These are phyloP conservation scores for Drosophila mojavensis DNA, from an alignment of 1,140 invertebrate genomes.

Conservation along the genomic window DNA sequence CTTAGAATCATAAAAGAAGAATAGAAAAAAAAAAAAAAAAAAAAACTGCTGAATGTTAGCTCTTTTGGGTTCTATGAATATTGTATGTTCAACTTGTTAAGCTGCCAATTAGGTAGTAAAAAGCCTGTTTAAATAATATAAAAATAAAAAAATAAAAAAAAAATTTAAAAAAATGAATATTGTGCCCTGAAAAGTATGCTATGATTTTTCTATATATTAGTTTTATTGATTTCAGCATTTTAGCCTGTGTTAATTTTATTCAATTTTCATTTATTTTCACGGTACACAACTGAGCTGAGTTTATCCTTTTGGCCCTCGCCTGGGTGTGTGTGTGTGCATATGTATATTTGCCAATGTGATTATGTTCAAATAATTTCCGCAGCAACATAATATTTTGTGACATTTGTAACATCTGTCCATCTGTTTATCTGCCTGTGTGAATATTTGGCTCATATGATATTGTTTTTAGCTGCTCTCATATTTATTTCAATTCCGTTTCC, in stretches of 20 bases:
- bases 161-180: too few relatives aligned
- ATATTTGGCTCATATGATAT: not conserved
- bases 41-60: not conserved
- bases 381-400: slow-evolving; percentile 57
- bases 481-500: not conserved
- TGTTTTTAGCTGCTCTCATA: slow-evolving; percentile 1
- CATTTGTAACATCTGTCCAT: slow-evolving; percentile 14
- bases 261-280: slow-evolving; percentile 27
- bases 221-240: slow-evolving; percentile 11
- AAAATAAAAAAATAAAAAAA: too few relatives aligned
- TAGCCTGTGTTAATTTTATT: slow-evolving; percentile 46
- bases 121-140: too few relatives aligned
- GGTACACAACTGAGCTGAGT: not conserved
- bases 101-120: too few relatives aligned
- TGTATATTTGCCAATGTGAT: slow-evolving; percentile 46
- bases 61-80: not conserved
- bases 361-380: slow-evolving; percentile 74
- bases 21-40: not conserved
- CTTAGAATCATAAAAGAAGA: not conserved
- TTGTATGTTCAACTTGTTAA: too few relatives aligned
- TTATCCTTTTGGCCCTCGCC: slow-evolving; percentile 7
- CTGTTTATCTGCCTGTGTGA: not conserved
- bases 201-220: not conserved
- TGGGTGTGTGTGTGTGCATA: slow-evolving; percentile 9
- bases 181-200: slow-evolving; percentile 14